These are phyloP conservation scores for Entomobrya proxima DNA, from an alignment of 2,888 invertebrate species.

Conservation along the genomic window DNA sequence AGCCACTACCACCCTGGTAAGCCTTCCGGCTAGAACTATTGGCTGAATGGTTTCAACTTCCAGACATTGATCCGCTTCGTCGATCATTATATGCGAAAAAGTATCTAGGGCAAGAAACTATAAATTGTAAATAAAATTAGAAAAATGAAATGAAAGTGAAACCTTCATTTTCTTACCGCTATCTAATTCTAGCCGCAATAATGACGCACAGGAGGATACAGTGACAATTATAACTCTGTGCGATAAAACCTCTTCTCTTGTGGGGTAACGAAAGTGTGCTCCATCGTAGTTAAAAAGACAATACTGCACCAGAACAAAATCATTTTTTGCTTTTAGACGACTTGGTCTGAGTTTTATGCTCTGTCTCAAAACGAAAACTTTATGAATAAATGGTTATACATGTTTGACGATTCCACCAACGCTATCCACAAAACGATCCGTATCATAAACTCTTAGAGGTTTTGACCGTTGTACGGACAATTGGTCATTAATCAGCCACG, in stretches of 20 bases:
- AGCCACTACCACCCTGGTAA: constrained; percentile 86
- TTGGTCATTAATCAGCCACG: constrained; percentile 81
- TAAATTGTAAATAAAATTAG: background rate
- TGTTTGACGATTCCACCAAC: constrained; percentile 84
- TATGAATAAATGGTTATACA: constrained; percentile 76
- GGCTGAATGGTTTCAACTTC: constrained; percentile 92
- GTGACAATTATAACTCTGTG: constrained; percentile 87
- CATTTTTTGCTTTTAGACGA: too few species aligned
- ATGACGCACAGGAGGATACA: constrained; percentile 85
- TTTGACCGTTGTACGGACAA: constrained; percentile 82
- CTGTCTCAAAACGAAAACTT: background rate
- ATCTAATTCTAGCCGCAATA: constrained; percentile 83
- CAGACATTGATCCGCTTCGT: constrained; percentile 91
- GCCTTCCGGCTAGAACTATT: constrained; percentile 84
- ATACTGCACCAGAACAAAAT: too few species aligned
- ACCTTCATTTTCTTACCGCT: constrained; percentile 79
- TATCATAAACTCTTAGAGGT: constrained; percentile 87
- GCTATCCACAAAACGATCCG: constrained; percentile 87
- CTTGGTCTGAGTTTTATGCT: too few species aligned
- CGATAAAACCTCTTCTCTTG: constrained; percentile 83
- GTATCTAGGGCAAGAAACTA: constrained; percentile 78
- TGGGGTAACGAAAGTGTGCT: constrained; percentile 83
- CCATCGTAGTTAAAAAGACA: constrained; percentile 82
- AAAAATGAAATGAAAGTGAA: background rate
- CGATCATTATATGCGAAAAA: constrained; percentile 89